These are phyloP conservation scores for Dusona sp. DNA, from an alignment of 2,888 invertebrate genomes.

Conservation along the genomic window DNA sequence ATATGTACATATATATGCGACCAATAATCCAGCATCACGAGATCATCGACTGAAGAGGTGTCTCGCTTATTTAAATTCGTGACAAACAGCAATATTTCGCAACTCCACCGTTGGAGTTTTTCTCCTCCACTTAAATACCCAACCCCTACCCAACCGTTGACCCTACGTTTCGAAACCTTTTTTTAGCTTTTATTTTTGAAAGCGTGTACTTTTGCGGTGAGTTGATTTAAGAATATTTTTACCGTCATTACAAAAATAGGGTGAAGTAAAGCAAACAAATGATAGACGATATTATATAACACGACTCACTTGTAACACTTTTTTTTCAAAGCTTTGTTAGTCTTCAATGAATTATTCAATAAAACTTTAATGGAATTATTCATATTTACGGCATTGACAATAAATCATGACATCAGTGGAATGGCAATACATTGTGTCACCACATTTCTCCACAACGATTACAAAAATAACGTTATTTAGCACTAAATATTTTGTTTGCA, in stretches of 20 bases:
- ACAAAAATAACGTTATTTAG: background rate
- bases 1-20: background rate
- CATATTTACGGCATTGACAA: background rate
- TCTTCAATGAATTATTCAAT: background rate
- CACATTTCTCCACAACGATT: background rate
- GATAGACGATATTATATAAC: background rate
- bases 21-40: conserved; percentile 5
- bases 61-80: conserved; percentile 27
- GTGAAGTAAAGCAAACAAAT: background rate
- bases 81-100: conserved; percentile 4
- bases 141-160: too few species aligned
- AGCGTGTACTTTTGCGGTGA: background rate
- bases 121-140: background rate
- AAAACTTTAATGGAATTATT: too few species aligned
- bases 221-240: background rate
- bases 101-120: background rate
- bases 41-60: conserved; percentile 21
- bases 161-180: background rate
- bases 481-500: background rate
- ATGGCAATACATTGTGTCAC: background rate
- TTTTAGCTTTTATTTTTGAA: background rate
- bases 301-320: background rate
- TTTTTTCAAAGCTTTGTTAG: background rate
- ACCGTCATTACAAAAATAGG: background rate
- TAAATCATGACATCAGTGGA: background rate